Evolutionary conservation across 2,113 vertebrate genomes (phyloP), one percentile per base, ranked within the genome.

Genomic region (Tachysurus fulvidraco): DNA sequence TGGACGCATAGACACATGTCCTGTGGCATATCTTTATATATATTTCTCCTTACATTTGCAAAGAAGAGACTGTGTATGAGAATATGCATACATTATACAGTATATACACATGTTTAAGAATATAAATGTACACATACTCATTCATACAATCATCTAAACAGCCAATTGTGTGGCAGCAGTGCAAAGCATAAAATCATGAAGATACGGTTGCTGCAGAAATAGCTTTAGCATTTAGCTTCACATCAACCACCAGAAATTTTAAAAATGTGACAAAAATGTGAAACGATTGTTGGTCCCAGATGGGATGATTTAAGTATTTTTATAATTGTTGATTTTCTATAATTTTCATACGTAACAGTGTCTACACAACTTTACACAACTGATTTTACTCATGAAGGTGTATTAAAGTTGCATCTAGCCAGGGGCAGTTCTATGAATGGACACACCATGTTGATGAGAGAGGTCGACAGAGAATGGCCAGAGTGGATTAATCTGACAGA

Each of bases 1-100:
- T 69, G 50, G 78, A 87, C 62, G 79, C 78, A 80, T 67, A 9
- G 55, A 41, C 81, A 83, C 41, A 25, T 83, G 69, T 80, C 44
- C 36, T 23, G 36, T 50, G 17, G 57, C 62, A 60, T 76, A 36
- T 78, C 52, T 55, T 52, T 73, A 25, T 30, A 79, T 69, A 79
- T 69, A 28, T 54, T 50, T 17, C 59, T 85, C 52, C 12, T 80
- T 55, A 57, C 14, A 23, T 16, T 36, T 21, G 59, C 55, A 80
- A 41, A 23, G 55, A 30, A 36, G 46, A 67, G 19, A 86, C 41
- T 50, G 52, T 65, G 52, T 80, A 59, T 64, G 81, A 23, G 7
- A 44, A 65, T 78, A 41, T 25, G 41, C 4, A 30, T 12, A 41
- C 1, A 36, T 36, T 36, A 36, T 11, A 77, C 30, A 14, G 46